A percentile compares a stretch with the other conserved stretches of the same genome.
These are phyloP conservation scores for Carterocephalus palaemon DNA, from an alignment of 2,888 invertebrate genomes.

Conservation along the genomic window DNA sequence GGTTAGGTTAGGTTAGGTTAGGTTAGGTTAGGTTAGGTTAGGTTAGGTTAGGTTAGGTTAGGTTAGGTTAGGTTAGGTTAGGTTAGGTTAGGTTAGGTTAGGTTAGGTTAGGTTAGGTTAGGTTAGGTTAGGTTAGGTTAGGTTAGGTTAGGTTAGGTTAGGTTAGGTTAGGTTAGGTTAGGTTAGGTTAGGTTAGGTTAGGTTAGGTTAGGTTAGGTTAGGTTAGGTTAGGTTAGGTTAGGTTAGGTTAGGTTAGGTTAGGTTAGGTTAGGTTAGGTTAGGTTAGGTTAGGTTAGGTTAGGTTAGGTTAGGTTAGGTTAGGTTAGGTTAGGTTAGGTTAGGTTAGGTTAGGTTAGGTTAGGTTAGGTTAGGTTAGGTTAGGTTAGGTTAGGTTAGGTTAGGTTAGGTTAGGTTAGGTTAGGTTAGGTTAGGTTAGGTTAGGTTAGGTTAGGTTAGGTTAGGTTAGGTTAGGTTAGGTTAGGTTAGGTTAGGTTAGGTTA, in stretches of 20 bases:
- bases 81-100: conserved; percentile 8
- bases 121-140: conserved; percentile 8
- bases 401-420: too few species aligned
- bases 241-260: conserved; percentile 8
- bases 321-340: conserved; percentile 8
- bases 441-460: too few species aligned
- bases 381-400: conserved; percentile 4
- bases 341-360: conserved; percentile 8
- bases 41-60: conserved; percentile 8
- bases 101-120: conserved; percentile 8
- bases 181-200: conserved; percentile 8
- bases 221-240: conserved; percentile 8
- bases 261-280: conserved; percentile 8
- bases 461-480: too few species aligned
- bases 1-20: conserved; percentile 8
- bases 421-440: too few species aligned
- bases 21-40: conserved; percentile 8
- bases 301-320: conserved; percentile 8
- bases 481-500: too few species aligned
- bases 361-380: conserved; percentile 8
- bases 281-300: conserved; percentile 8
- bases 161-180: conserved; percentile 8
- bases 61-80: conserved; percentile 8
- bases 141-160: conserved; percentile 8
- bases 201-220: conserved; percentile 8